Base-by-base conservation (phyloP, 2,888 invertebrate species). In the Hypomecis atomaria region DNA sequence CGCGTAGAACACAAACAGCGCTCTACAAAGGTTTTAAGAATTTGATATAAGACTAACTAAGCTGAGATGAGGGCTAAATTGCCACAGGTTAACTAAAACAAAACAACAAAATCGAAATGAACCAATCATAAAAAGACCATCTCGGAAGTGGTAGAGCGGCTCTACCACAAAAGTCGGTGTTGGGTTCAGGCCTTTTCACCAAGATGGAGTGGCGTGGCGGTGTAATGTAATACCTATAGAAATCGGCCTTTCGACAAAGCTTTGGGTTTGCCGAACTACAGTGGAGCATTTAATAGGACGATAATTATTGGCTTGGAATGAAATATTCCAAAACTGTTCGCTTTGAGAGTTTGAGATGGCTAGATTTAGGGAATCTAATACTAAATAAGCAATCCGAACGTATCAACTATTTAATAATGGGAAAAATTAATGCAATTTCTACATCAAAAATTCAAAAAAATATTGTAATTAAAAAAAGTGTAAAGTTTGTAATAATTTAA, bases 171-270 rank as follows among this genome's bases (percentile, higher is more conserved):
- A 61, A 60, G 59, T 47, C 43, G 64, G 59, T 59, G 50, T 65
- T 8, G 47, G 45, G 52, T 60, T 59, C 13, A 50, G 38, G 33
- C 50, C 53, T 48, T 65, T 60, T 60, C 47, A 64, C 45, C 40
- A 59, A 43, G 42, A 58, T 38, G 58, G 45, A 52, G 40, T 75
- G 71, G 72, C 54, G 23, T 23, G 77, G 72, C 69, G 73, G 67
- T 79, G 87, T 84, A 88, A 88, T 74, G 82, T 71, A 84, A 88
- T 82, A 76, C 78, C 69, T 77, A 75, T 80, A 78, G 76, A 84
- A 83, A 75, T 81, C 84, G 84, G 83, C 70, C 67, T 36, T 45
- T 58, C 71, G 65, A 65, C 75, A 83, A 82, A 82, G 85, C 83
- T 79, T 84, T 85, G 82, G 78, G 77, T 78, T 55, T 36, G 69